Evolutionary conservation across 2,797 vertebrate species (phyloP), one percentile per base, ranked within the genome.

Genomic region (Coreius guichenoti): DNA sequence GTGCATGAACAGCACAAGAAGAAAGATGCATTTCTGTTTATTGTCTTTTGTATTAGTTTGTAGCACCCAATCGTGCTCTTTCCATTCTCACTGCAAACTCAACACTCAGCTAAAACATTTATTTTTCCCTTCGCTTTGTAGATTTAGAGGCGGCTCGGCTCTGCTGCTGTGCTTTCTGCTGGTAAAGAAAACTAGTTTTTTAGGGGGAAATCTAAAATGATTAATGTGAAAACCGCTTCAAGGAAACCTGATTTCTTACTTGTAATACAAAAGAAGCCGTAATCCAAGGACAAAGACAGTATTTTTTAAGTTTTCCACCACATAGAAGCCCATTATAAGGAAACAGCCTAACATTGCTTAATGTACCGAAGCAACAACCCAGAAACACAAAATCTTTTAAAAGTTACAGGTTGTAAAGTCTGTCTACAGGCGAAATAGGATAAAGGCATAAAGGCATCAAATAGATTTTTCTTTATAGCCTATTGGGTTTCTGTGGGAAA

Each of bases 391-490:
- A 58, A 58, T 51, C 49, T 68, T 69, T 84, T 61, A n/a, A 68
- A 76, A 67, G 14, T 4, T 77, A 23, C 33, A 21, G 17, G 23
- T 54, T 17, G 49, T 83, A 68, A 77, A 68, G n/a, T 51, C 73
- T 56, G 73, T 65, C 80, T 43, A 61, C 80, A 82, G 80, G 80
- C 80, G 1, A 45, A 43, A 79, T 61, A 65, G 21, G 14, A 83
- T 67, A 65, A 83, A 19, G 5, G 26, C 9, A 43, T 14, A 68
- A n/a, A n/a, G n/a, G n/a, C n/a, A 54, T 43, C 16, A 36, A 47
- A 79, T 31, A 19, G 26, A 5, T 17, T 80, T 65, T 61, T 61
- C 23, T 78, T 61, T 29, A 61, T 43, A 78, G 54, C 14, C 23
- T 19, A 43, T 78, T 61, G 36, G 23, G 31, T 58, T 82, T 74